Percentiles rank a stretch among this genome's conserved stretches.
Evolutionary conservation across 2,888 invertebrate species (phyloP).

Genomic region (Apamea crenata): DNA sequence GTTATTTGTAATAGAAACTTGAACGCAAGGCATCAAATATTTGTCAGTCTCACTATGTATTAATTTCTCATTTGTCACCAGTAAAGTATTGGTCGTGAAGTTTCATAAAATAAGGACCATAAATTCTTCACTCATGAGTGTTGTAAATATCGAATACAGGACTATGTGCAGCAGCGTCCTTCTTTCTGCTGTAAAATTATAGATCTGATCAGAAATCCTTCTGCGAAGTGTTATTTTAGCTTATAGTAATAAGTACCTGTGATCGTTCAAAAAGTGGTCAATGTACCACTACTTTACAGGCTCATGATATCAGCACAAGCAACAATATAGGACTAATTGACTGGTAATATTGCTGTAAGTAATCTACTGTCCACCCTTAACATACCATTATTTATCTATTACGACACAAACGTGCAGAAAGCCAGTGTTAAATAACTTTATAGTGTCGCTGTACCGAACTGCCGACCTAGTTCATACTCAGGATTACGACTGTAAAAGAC

Average conservation of each 20-base stretch:
- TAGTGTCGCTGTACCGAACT: slow-evolving; percentile 19
- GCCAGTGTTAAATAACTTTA: slow-evolving; percentile 20
- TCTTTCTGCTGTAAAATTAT: not conserved
- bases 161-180: not conserved
- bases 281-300: not conserved
- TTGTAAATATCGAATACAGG: slow-evolving; percentile 1
- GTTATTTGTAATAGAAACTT: not conserved
- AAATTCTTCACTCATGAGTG: not conserved
- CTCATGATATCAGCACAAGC: not conserved
- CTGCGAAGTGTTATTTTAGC: slow-evolving; percentile 2
- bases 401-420: slow-evolving; percentile 26
- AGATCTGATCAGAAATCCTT: slow-evolving; percentile 3
- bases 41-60: not conserved
- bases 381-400: slow-evolving; percentile 26
- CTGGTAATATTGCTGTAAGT: not conserved
- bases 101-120: slow-evolving; percentile 4
- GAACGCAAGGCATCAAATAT: not conserved
- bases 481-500: not conserved
- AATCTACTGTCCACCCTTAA: slow-evolving; percentile 2
- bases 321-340: not conserved
- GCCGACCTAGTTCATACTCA: slow-evolving; percentile 4
- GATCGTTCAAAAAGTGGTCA: not conserved
- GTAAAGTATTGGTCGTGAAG: slow-evolving; percentile 7
- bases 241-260: not conserved
- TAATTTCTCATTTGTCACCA: slow-evolving; percentile 4